Evolutionary conservation across 2,797 vertebrate species (phyloP).

Genomic region (Pachyuromys duprasi): DNA sequence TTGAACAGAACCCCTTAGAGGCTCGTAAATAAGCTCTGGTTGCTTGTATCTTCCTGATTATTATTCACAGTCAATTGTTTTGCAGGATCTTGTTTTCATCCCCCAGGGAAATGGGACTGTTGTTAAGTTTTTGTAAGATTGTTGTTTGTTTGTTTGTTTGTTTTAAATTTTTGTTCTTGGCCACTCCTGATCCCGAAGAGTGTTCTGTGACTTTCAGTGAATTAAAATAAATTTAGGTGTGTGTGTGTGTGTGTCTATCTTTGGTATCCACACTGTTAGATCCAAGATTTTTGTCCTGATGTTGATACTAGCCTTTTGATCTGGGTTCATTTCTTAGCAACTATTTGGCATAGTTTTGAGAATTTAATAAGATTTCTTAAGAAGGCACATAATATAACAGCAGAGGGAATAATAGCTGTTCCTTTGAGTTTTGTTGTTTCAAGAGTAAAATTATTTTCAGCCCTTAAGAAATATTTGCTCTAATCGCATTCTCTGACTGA

Average conservation of each 20-base stretch:
- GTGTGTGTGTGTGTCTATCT: neutral
- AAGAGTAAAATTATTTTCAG: conserved; percentile 20
- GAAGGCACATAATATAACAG: neutral
- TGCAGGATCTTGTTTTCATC: too few species aligned
- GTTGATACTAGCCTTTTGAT: neutral
- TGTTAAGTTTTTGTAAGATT: neutral
- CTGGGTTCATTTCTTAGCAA: neutral
- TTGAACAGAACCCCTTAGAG: neutral
- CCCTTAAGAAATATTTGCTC: conserved; percentile 46
- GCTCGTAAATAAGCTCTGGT: neutral
- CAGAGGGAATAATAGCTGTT: neutral
- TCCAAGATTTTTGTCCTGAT: neutral
- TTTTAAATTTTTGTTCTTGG: neutral
- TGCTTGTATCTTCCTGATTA: neutral
- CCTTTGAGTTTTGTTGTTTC: neutral
- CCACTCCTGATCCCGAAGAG: neutral
- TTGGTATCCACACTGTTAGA: neutral
- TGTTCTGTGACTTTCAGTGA: neutral
- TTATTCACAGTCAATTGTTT: neutral
- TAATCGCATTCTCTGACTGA: conserved; percentile 23
- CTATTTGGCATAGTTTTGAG: neutral
- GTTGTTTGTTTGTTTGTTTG: neutral
- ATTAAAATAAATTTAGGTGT: neutral
- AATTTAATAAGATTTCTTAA: neutral
- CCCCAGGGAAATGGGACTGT: neutral